Evolutionary conservation across 2,888 invertebrate species (phyloP), one percentile per base, ranked within the genome.

Genomic region (Ornithoptera alexandrae): DNA sequence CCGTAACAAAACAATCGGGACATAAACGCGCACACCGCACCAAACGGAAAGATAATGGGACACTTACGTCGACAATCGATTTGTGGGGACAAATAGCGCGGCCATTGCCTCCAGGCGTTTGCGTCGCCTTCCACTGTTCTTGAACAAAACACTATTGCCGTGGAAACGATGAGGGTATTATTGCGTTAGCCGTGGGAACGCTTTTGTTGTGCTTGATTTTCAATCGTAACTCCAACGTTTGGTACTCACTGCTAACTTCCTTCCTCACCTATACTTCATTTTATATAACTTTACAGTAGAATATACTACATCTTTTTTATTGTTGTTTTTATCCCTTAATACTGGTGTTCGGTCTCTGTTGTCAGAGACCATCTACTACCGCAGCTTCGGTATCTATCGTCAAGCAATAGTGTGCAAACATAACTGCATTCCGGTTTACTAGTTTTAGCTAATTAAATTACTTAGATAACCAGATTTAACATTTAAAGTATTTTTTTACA

Each of bases 21-120:
- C 65, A 42, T 69, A 58, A 68, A 68, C 60, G 65, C 60, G 50
- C 62, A 20, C 53, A 39, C 68, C 61, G 66, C 59, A 70, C 60
- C 60, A 39, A 71, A 65, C 58, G 61, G 36, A 72, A 71, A 74
- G 75, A 76, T 77, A 77, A 78, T 74, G 69, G 74, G 70, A 73
- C 69, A 75, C 73, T 76, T 73, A 75, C 72, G 72, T 72, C 74
- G 71, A 74, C 76, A 78, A 81, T 81, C 78, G 76, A 80, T 82
- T 77, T 74, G 70, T 72, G 67, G 72, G 71, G 72, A 80, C 77
- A 78, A 78, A 81, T 78, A 73, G 75, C 71, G 69, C 71, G 73
- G 74, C 75, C 73, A 77, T 80, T 79, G 76, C 75, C 74, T 69
- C 59, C 72, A 71, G 71, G 71, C 71, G 71, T 69, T 70, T 70